phyloP scores from a whole-genome alignment of 2,113 vertebrate species.

The Apaloderma vittatum region DNA sequence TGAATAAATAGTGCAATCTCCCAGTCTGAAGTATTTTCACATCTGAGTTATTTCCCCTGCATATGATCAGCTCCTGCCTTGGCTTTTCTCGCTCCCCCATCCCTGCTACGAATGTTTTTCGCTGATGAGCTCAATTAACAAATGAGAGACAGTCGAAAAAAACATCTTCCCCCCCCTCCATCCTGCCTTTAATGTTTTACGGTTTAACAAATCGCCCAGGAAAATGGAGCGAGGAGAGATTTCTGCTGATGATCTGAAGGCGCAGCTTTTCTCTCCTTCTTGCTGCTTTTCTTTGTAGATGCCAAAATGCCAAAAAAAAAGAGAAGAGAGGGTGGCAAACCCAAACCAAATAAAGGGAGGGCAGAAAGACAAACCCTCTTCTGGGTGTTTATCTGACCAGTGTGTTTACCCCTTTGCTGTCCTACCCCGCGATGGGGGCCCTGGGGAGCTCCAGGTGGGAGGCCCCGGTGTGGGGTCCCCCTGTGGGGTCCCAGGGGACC shows the following conservation, averaged over 20 bases:
- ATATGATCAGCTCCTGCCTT: conserved; percentile 65
- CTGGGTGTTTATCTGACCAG: neutral
- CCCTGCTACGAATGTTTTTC: conserved; percentile 64
- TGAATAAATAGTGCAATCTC: conserved; percentile 83
- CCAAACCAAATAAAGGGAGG: neutral
- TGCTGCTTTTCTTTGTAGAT: neutral
- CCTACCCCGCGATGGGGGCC: neutral
- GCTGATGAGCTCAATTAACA: conserved; percentile 81
- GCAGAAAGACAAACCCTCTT: neutral
- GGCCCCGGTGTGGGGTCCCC: neutral
- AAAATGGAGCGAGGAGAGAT: neutral
- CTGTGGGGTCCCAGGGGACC: rapidly evolving
- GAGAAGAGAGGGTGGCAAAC: neutral
- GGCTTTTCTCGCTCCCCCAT: neutral
- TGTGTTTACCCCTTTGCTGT: neutral
- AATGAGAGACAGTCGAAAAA: conserved; percentile 52
- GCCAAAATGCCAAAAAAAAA: neutral
- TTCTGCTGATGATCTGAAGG: neutral
- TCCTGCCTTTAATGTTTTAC: neutral
- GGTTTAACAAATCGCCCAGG: conserved; percentile 2
- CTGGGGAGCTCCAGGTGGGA: neutral
- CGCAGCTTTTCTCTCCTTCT: neutral
- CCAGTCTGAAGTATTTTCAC: conserved; percentile 78
- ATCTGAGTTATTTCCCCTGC: conserved; percentile 77
- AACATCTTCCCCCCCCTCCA: neutral